A percentile compares a stretch with the other conserved stretches of the same genome.
These are phyloP conservation scores for Polypterus bichir DNA, from an alignment of 2,113 vertebrate species.

Conservation along the genomic window DNA sequence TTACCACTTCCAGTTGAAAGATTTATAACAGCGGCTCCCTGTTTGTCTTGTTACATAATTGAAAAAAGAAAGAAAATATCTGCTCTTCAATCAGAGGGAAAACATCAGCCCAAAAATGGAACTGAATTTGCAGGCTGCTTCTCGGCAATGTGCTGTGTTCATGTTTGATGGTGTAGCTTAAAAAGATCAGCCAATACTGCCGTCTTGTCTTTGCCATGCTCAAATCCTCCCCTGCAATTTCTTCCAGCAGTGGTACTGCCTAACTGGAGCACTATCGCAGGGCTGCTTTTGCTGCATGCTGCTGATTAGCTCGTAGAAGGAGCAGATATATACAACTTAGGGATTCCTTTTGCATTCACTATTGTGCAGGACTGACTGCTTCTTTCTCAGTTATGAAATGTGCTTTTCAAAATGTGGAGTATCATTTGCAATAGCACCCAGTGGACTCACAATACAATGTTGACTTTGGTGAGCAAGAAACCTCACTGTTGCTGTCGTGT, in stretches of 20 bases:
- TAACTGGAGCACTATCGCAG: constrained; percentile 5
- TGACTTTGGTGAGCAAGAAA: constrained; percentile 9
- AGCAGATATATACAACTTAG: constrained; percentile 7
- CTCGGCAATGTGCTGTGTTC: too few relatives aligned
- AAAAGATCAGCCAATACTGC: neutral
- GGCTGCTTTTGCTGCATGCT: constrained; percentile 11
- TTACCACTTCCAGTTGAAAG: neutral
- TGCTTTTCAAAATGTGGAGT: too few relatives aligned
- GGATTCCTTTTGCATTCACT: constrained; percentile 1
- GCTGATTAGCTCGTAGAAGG: constrained; percentile 34
- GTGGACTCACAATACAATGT: neutral
- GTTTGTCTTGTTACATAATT: neutral
- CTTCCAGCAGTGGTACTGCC: constrained; percentile 9
- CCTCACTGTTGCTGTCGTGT: too few relatives aligned
- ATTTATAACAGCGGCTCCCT: neutral
- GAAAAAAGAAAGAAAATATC: neutral
- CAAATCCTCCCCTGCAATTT: constrained; percentile 4
- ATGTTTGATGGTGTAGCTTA: too few relatives aligned
- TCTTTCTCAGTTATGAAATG: too few relatives aligned
- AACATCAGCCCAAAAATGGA: too few relatives aligned
- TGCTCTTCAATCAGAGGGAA: too few relatives aligned
- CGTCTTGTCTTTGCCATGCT: neutral
- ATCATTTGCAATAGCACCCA: too few relatives aligned
- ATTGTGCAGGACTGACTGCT: too few relatives aligned
- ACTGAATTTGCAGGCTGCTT: too few relatives aligned